A percentile compares a stretch with the other conserved stretches of the same genome.
These are phyloP conservation scores for Phycodurus eques DNA, from an alignment of 2,113 vertebrate genomes.

Conservation along the genomic window DNA sequence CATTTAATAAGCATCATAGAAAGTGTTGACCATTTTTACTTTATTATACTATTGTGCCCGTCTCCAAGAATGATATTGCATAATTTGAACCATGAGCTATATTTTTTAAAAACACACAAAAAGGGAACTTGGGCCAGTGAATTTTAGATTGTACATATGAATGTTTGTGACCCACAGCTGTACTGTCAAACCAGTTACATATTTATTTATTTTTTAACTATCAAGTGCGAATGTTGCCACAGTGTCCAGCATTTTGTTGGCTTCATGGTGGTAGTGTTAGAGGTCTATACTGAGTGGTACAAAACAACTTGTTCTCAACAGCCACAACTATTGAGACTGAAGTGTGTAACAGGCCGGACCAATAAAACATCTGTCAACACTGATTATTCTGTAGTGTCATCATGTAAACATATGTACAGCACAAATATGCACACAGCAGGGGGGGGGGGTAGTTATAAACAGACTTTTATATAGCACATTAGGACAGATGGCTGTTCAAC, in stretches of 20 bases:
- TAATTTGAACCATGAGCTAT: background rate
- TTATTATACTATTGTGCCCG: background rate
- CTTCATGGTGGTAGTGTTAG: background rate
- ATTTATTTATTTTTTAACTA: constrained; percentile 1
- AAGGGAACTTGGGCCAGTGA: background rate
- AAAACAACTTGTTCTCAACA: background rate
- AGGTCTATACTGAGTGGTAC: background rate
- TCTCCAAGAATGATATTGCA: background rate
- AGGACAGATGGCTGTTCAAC: too few relatives aligned
- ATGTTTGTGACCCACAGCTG: background rate
- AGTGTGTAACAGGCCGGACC: background rate
- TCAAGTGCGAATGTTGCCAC: background rate
- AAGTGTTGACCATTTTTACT: background rate
- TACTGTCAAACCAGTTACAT: background rate
- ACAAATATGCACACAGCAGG: background rate
- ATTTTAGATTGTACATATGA: constrained; percentile 1
- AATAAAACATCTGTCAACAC: constrained; percentile 5
- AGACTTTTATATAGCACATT: background rate
- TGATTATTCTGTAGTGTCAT: background rate
- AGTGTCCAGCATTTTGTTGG: background rate
- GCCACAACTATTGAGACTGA: background rate
- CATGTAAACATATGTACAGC: background rate
- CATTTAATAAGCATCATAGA: background rate
- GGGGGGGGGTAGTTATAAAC: background rate
- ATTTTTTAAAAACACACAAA: background rate